Percentiles rank a stretch among this genome's conserved stretches.
Conservation (phyloP, 2,113 vertebrate species). For the Argyrosomus japonicus region DNA sequence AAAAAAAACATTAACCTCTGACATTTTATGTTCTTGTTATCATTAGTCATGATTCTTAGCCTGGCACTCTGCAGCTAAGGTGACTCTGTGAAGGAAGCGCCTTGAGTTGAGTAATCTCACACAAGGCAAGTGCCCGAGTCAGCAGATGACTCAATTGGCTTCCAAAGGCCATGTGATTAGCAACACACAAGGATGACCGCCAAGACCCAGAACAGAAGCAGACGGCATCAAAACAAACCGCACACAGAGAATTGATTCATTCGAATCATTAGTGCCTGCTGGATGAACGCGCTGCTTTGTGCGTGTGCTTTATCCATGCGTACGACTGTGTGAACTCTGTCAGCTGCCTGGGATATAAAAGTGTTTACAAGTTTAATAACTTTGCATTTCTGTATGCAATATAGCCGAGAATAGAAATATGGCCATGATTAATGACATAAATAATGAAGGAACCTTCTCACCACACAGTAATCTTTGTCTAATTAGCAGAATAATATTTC, state of each 20-base stretch:
- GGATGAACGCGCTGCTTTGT: neutral
- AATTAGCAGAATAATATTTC: neutral
- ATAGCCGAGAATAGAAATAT: neutral
- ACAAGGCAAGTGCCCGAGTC: constrained; percentile 34
- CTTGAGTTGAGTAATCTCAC: constrained; percentile 35
- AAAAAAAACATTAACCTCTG: neutral
- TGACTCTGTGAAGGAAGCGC: constrained; percentile 21
- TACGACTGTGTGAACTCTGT: neutral
- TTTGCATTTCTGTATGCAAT: neutral
- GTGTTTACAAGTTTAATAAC: neutral
- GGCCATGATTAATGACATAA: neutral
- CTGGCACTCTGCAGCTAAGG: neutral
- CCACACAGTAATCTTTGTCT: neutral
- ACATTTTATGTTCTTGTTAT: neutral
- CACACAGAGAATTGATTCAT: constrained; percentile 20
- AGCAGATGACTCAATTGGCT: constrained; percentile 46
- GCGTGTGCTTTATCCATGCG: neutral
- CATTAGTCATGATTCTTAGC: neutral
- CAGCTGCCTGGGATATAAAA: neutral
- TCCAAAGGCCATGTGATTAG: constrained; percentile 45
- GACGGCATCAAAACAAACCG: constrained; percentile 15
- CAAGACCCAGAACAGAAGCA: constrained; percentile 32
- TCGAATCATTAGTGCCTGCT: constrained; percentile 1
- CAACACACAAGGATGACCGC: neutral
- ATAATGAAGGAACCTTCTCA: neutral